Conservation (phyloP, 1,140 invertebrate genomes). For the Eulimnadia texana region DNA sequence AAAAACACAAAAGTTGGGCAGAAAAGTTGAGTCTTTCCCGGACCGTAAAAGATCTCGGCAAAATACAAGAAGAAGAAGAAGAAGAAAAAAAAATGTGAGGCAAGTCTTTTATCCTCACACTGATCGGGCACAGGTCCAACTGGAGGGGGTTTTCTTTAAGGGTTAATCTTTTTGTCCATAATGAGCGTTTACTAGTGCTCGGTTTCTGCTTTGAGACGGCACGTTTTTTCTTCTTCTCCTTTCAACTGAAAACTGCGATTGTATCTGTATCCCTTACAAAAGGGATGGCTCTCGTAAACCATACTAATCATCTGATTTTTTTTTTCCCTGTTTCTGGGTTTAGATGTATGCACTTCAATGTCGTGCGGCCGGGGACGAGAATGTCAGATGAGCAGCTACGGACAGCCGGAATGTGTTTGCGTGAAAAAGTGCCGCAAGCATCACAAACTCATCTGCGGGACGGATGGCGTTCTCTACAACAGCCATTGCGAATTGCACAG, state of each 20-base stretch:
- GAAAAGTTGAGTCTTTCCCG: not conserved
- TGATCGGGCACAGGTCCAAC: not conserved
- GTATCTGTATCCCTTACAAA: no score
- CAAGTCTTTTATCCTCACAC: not conserved
- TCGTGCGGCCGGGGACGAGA: slow-evolving; percentile 52
- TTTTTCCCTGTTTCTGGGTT: no score
- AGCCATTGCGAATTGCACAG: slow-evolving; percentile 63
- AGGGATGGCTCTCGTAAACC: no score
- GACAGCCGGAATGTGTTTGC: slow-evolving; percentile 45
- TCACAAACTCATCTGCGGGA: slow-evolving; percentile 49
- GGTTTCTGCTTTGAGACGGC: not conserved
- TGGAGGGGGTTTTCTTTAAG: not conserved
- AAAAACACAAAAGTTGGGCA: no score
- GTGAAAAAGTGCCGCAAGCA: slow-evolving; percentile 39
- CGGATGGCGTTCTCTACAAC: slow-evolving; percentile 52
- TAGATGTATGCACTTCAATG: slow-evolving; percentile 45
- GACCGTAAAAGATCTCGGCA: not conserved
- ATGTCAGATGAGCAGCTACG: slow-evolving; percentile 36
- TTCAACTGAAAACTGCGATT: no score
- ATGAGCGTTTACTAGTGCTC: not conserved
- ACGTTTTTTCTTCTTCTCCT: not conserved
- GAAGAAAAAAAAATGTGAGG: not conserved
- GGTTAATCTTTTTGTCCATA: not conserved
- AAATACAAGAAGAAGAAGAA: not conserved
- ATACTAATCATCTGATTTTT: no score